Evolutionary conservation across 92 coral and sea anemone species (phyloP), one percentile per base, ranked within the genome.

Genomic region (Pocillopora meandrina): DNA sequence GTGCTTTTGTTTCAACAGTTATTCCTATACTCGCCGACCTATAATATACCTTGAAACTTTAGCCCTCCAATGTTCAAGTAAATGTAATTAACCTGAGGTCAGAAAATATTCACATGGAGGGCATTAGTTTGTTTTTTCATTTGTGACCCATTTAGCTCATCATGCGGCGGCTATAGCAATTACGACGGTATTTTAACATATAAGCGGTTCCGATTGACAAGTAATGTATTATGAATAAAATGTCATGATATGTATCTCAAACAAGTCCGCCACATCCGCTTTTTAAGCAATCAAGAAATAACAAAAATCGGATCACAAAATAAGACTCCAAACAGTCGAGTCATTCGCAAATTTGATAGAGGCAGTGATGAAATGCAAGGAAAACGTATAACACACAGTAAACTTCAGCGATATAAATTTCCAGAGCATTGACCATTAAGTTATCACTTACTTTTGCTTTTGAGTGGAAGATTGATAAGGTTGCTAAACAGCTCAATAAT

Each of bases 201-300:
- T 10, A 65, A 65, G 21, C 58, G 65, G 72, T 79, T 67, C 66
- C 84, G 17, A 79, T 55, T 66, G 84, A 79, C 84, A 34, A 56
- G 61, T 31, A 59, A 49, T 0, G 60, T 17, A 56, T 65, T 26
- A 14, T 36, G 26, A 36, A n/a, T 52, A 49, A 2, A 62, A 56
- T 55, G 75, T 11, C 56, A 47, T 70, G 35, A 16, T 14, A 23
- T 68, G n/a, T 21, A 36, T 36, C 55, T 70, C 18, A 33, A 7
- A 34, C 72, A 68, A 47, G 33, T 47, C 49, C 19, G 19, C 16
- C 12, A 19, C 62, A 35, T 56, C n/a, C 26, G 61, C 35, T 56
- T 3, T 5, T 8, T 20, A 19, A 42, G 52, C 52, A 42, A 42
- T 42, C 52, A 42, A 42, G 8, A 42, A 42, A 3, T 42, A 42